Evolutionary conservation across 2,888 invertebrate genomes (phyloP), one percentile per base, ranked within the genome.

Genomic region (Cephus pulcher): DNA sequence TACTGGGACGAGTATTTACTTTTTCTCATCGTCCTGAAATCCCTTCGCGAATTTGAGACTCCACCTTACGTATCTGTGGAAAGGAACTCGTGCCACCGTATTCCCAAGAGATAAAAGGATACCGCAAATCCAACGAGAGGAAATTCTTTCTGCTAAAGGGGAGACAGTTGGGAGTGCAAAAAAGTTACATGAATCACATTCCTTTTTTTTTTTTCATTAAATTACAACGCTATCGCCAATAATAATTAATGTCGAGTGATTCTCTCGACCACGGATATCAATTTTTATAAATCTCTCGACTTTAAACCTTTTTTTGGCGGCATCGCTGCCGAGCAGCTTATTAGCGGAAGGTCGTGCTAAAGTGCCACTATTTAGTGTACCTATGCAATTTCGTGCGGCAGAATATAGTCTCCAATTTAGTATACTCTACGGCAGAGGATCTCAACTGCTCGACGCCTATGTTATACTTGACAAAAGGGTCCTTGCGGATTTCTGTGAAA

Each of bases 301-400:
- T 85, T 87, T 86, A 84, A 85, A 85, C 78, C 80, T 30, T 81
- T 84, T 82, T 84, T 82, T 75, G 75, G 73, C 74, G 80, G 82
- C 84, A 84, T 84, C 82, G 78, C 81, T 81, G 30, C 77, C 80
- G 80, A 82, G 79, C 83, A 81, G 86, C 86, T 87, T 86, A 87
- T 87, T 87, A 87, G 84, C 77, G 79, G 82, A 86, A 87, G 84
- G 86, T 86, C 86, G 83, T 83, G 82, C 83, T 78, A 84, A 82
- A 86, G 86, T 86, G 83, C 82, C 78, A 82, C 83, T 86, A 83
- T 86, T 86, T 84, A 84, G 83, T 82, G 82, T 82, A 80, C 84
- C 85, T 83, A 81, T 83, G 83, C 82, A 86, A 83, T 84, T 85
- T 86, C 83, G 69, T 80, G 80, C 80, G 73, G 79, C 34, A 75